Conservation (phyloP, 2,797 vertebrate genomes). For the Sitta carolinensis region DNA sequence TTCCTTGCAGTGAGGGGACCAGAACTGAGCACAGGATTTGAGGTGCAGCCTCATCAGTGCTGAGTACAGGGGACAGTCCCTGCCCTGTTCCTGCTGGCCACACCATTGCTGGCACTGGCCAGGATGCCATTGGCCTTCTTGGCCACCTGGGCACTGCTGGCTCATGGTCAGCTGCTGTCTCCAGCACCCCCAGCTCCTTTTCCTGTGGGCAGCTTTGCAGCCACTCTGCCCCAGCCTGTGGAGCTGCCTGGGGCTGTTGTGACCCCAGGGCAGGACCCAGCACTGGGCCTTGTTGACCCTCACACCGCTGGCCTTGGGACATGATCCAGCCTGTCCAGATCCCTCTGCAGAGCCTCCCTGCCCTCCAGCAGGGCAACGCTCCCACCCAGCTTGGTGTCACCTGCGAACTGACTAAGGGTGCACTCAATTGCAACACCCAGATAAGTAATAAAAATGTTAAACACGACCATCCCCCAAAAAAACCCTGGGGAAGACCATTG, state of each 20-base stretch:
- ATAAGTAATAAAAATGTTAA: not conserved
- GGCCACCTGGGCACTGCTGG: too few species aligned
- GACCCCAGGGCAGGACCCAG: not conserved
- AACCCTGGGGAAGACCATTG: not conserved
- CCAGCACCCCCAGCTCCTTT: not conserved
- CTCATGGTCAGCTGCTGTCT: too few species aligned
- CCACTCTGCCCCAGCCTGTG: not conserved
- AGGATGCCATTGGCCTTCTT: not conserved
- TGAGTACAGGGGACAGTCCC: too few species aligned
- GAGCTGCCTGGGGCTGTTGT: not conserved
- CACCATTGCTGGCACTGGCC: not conserved
- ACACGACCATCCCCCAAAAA: not conserved
- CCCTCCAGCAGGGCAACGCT: not conserved
- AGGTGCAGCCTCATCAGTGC: not conserved
- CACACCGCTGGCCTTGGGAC: not conserved
- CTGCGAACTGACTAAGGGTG: too few species aligned
- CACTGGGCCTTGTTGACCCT: not conserved
- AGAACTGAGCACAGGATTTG: too few species aligned
- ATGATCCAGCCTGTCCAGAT: not conserved
- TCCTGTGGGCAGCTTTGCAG: not conserved
- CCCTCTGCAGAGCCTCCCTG: not conserved
- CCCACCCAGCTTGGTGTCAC: not conserved
- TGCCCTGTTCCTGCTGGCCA: not conserved
- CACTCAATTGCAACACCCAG: not conserved
- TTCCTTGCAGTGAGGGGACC: not conserved